These are phyloP conservation scores for Puma concolor DNA, from an alignment of 2,113 vertebrate species.

Conservation along the genomic window DNA sequence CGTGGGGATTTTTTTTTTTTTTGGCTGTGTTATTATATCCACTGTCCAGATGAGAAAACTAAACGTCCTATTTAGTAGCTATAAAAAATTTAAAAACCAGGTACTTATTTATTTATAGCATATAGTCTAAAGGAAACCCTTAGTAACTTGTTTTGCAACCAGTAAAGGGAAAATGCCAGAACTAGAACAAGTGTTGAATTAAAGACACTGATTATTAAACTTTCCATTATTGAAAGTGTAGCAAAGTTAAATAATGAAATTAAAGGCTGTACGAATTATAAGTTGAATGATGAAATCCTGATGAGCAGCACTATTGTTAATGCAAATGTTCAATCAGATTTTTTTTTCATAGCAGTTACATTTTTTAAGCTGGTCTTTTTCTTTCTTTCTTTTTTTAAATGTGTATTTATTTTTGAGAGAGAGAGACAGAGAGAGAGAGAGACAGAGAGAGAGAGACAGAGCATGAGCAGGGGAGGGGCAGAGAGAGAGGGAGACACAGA, in stretches of 20 bases:
- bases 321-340: not conserved
- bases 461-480: no score
- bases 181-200: slow-evolving; percentile 5
- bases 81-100: not conserved
- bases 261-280: not conserved
- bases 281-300: not conserved
- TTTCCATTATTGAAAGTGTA: slow-evolving; percentile 22
- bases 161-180: not conserved
- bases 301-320: not conserved
- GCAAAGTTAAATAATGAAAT: slow-evolving; percentile 30
- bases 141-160: slow-evolving; percentile 28
- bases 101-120: not conserved
- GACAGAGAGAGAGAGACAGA: no score
- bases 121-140: not conserved
- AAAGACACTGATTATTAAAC: slow-evolving; percentile 37
- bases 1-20: not conserved
- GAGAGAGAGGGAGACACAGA: no score
- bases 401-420: no score
- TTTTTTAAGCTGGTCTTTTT: not conserved
- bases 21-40: not conserved
- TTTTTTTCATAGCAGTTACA: not conserved
- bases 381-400: no score
- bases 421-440: no score
- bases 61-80: not conserved
- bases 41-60: not conserved